phyloP scores from a whole-genome alignment of 2,797 vertebrate genomes.

The Psittacula derbiana region DNA sequence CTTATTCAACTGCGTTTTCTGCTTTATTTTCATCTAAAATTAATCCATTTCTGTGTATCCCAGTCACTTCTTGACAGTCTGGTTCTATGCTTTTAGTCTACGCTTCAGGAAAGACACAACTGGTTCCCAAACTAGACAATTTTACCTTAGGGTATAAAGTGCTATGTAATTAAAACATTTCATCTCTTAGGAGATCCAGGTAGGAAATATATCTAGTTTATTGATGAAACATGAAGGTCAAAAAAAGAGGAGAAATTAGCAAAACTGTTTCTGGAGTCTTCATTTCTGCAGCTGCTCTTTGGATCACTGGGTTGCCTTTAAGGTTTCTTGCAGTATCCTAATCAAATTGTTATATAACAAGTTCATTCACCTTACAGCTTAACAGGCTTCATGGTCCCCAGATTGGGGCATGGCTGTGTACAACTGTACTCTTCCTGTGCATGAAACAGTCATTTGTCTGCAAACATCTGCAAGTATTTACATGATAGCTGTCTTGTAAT shows the following conservation, averaged over 20 bases:
- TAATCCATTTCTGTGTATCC: background rate
- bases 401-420: accelerated
- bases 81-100: background rate
- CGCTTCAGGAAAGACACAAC: background rate
- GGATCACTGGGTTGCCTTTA: background rate
- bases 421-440: background rate
- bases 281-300: background rate
- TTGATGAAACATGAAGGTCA: background rate
- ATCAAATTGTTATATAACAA: background rate
- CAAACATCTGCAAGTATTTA: background rate
- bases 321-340: background rate
- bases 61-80: background rate
- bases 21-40: background rate
- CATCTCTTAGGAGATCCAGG: background rate
- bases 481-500: background rate
- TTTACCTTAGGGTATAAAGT: background rate
- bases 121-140: background rate
- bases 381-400: background rate
- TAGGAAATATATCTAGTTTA: background rate
- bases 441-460: background rate
- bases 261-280: background rate
- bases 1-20: background rate
- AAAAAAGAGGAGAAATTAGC: background rate
- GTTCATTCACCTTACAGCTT: background rate
- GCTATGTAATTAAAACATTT: background rate